phyloP scores from a whole-genome alignment of 2,113 vertebrate genomes.

The Elephantulus edwardii region DNA sequence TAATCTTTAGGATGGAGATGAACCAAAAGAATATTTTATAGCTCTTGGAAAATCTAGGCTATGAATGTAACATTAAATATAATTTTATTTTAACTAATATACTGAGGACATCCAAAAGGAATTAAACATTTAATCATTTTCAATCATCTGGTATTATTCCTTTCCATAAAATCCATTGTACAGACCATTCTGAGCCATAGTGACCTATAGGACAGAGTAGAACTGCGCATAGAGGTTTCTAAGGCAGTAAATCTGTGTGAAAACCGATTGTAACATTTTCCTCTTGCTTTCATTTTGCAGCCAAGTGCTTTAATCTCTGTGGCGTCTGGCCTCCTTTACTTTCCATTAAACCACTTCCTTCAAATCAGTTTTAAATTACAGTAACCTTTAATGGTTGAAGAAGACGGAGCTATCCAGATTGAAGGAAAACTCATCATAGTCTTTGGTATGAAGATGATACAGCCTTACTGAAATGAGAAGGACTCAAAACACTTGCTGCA shows the following conservation, averaged over 20 bases:
- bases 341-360: neutral
- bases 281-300: neutral
- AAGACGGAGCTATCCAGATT: no score
- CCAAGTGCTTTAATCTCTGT: neutral
- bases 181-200: no score
- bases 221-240: neutral
- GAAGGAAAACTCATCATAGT: no score
- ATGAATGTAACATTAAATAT: neutral
- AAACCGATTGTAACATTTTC: neutral
- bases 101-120: neutral
- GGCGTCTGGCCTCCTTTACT: neutral
- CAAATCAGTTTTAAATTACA: no score
- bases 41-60: neutral
- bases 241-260: neutral
- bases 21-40: neutral
- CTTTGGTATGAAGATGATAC: no score
- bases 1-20: neutral
- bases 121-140: conserved; percentile 3
- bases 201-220: no score
- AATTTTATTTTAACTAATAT: conserved; percentile 2
- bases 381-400: no score
- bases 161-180: neutral
- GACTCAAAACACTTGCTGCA: no score
- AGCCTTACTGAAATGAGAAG: no score
- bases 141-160: neutral